phyloP scores from a whole-genome alignment of 2,888 invertebrate genomes.

The Idaea biselata region DNA sequence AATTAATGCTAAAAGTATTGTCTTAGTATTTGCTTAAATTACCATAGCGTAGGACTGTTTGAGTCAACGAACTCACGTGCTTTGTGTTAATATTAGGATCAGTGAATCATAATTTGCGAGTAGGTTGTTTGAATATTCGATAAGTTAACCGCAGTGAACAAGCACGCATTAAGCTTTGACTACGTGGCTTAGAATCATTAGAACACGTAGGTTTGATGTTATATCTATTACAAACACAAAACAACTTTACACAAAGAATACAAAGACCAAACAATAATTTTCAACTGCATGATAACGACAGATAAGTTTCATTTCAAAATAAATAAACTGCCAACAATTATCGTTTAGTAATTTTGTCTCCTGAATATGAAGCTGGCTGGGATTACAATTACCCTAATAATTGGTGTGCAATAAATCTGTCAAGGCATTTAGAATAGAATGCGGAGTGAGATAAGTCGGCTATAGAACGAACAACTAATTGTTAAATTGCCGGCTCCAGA shows the following conservation, averaged over 20 bases:
- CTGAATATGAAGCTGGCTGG: too few species aligned
- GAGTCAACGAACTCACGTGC: slow-evolving; percentile 25
- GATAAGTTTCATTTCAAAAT: too few species aligned
- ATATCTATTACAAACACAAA: too few species aligned
- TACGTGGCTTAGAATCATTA: background rate
- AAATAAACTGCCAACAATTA: too few species aligned
- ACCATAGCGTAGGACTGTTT: slow-evolving; percentile 12
- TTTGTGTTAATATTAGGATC: slow-evolving; percentile 17
- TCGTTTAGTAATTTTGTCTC: too few species aligned
- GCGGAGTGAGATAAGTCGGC: background rate
- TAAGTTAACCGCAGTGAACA: background rate
- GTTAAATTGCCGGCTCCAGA: background rate
- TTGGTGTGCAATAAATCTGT: background rate
- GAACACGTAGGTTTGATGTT: background rate
- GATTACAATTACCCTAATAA: too few species aligned
- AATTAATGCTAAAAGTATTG: slow-evolving; percentile 11
- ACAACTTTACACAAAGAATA: too few species aligned
- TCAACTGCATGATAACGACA: too few species aligned
- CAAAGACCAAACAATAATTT: too few species aligned
- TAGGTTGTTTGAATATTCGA: slow-evolving; percentile 7
- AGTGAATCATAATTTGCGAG: slow-evolving; percentile 17
- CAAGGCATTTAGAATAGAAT: background rate
- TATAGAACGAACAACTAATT: background rate
- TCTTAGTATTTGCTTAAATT: slow-evolving; percentile 12
- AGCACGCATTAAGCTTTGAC: background rate